These are phyloP conservation scores for Sinocyclocheilus maitianheensis DNA, from an alignment of 2,113 vertebrate species.

Conservation along the genomic window DNA sequence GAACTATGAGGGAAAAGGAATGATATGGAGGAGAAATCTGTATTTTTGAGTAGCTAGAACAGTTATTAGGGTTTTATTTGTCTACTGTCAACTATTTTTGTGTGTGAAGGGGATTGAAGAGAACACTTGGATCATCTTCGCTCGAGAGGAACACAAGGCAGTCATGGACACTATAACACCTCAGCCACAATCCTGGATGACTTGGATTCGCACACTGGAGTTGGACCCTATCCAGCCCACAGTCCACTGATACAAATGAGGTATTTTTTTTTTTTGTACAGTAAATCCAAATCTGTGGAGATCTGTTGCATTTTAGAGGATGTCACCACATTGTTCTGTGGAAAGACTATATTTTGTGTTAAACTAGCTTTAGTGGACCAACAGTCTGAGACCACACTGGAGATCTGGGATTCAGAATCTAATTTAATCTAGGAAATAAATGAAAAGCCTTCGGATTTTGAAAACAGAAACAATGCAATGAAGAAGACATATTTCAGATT, in stretches of 20 bases:
- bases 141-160: conserved; percentile 70
- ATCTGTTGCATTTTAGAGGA: neutral
- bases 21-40: conserved; percentile 65
- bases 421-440: neutral
- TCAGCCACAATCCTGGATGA: conserved; percentile 66
- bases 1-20: conserved; percentile 58
- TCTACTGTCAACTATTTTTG: conserved; percentile 19
- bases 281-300: neutral
- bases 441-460: neutral
- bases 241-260: conserved; percentile 69
- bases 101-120: conserved; percentile 44
- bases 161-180: conserved; percentile 72
- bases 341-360: neutral
- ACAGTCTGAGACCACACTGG: too few relatives aligned
- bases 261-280: conserved; percentile 55
- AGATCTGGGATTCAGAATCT: neutral
- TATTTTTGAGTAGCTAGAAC: conserved; percentile 69
- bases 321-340: neutral
- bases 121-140: conserved; percentile 29
- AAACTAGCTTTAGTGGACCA: neutral
- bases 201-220: conserved; percentile 71
- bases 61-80: conserved; percentile 61
- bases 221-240: conserved; percentile 66
- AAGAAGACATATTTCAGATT: neutral
- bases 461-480: neutral